Evolutionary conservation across 2,113 vertebrate species (phyloP).

Genomic region (Psammodynastes pulverulentus): DNA sequence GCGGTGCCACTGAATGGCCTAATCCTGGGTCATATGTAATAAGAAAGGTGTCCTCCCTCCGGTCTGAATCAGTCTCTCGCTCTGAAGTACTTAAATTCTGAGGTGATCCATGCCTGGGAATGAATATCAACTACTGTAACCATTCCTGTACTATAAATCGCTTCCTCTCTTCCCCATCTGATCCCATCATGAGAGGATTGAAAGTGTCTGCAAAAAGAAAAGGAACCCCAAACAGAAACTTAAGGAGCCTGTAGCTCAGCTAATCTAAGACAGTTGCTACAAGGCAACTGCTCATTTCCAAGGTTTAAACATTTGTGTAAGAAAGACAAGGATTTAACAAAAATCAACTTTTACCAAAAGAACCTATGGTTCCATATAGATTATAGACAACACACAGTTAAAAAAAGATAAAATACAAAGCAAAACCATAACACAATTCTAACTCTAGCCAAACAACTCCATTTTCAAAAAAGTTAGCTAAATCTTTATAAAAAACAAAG

Average conservation of each 20-base stretch:
- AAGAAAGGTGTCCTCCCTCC: neutral
- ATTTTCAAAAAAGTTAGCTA: neutral
- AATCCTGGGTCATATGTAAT: neutral
- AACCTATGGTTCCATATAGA: neutral
- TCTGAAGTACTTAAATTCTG: neutral
- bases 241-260: neutral
- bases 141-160: neutral
- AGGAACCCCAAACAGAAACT: neutral
- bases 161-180: neutral
- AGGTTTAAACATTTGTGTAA: neutral
- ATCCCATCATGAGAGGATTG: neutral
- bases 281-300: neutral
- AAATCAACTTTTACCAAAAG: neutral
- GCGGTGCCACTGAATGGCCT: neutral
- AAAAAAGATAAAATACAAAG: neutral
- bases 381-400: neutral
- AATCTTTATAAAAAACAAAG: neutral
- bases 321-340: neutral
- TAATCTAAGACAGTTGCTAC: neutral
- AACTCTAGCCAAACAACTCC: neutral
- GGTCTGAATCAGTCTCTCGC: neutral
- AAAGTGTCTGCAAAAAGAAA: neutral
- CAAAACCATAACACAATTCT: neutral
- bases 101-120: neutral
- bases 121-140: neutral